Evolutionary conservation across 1,140 invertebrate species (phyloP).

Genomic region (Drosophila suzukii): DNA sequence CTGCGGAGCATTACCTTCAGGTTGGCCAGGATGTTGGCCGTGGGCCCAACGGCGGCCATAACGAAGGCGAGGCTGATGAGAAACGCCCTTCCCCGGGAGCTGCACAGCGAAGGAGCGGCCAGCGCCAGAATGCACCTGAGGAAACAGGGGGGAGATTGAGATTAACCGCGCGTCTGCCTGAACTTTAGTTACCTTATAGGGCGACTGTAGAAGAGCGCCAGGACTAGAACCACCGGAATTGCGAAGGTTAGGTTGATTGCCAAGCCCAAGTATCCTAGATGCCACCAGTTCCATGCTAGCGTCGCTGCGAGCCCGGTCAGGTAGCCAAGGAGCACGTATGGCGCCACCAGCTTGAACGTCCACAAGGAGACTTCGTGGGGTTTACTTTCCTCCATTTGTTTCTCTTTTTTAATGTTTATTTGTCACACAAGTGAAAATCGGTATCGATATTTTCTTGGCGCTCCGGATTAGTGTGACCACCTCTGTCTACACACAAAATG

Average conservation of each 20-base stretch:
- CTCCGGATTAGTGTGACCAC: neutral
- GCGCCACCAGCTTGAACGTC: constrained; percentile 39
- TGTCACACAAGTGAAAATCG: neutral
- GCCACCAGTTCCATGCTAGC: constrained; percentile 46
- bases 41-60: constrained; percentile 90
- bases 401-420: neutral
- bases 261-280: constrained; percentile 13
- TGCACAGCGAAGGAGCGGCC: constrained; percentile 91
- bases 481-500: neutral
- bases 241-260: constrained; percentile 15
- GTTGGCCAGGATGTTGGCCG: constrained; percentile 91
- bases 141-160: neutral
- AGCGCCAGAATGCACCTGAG: constrained; percentile 88
- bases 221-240: constrained; percentile 1
- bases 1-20: constrained; percentile 90
- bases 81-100: constrained; percentile 90
- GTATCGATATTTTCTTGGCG: constrained; percentile 4
- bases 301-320: constrained; percentile 19
- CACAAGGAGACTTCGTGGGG: neutral
- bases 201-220: constrained; percentile 29
- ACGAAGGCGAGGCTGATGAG: constrained; percentile 91
- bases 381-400: neutral
- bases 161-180: neutral
- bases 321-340: constrained; percentile 36
- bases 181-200: constrained; percentile 27